Conservation (phyloP, 2,113 vertebrate genomes). For the Takifugu flavidus region DNA sequence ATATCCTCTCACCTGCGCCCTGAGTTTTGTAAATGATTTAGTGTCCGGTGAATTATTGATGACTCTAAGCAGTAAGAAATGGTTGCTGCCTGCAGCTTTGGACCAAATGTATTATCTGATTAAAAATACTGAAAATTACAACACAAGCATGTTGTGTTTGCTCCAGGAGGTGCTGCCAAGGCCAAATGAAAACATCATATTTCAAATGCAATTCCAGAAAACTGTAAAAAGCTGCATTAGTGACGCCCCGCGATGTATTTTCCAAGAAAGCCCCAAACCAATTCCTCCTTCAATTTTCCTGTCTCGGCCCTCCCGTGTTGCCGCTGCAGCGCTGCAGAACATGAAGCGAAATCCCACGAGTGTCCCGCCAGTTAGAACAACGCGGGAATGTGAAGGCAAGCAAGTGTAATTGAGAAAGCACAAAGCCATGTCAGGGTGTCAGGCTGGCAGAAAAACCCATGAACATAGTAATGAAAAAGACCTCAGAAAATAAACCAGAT, state of each 20-base stretch:
- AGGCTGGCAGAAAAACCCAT: slow-evolving; percentile 1
- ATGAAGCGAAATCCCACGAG: slow-evolving; percentile 40
- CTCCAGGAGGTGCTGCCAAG: slow-evolving; percentile 9
- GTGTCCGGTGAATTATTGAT: slow-evolving; percentile 53
- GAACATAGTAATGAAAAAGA: slow-evolving; percentile 18
- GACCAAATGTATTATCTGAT: slow-evolving; percentile 42
- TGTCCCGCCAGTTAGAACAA: slow-evolving; percentile 32
- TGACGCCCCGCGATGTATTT: slow-evolving; percentile 31
- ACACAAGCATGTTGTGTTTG: slow-evolving; percentile 1
- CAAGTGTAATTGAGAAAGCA: slow-evolving; percentile 50
- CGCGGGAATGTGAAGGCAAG: slow-evolving; percentile 21
- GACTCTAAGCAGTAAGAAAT: slow-evolving; percentile 44
- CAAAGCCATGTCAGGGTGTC: slow-evolving; percentile 37
- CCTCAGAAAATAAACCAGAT: slow-evolving; percentile 10
- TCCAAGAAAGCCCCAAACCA: slow-evolving; percentile 36
- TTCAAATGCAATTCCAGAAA: slow-evolving; percentile 33
- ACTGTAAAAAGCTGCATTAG: slow-evolving; percentile 30
- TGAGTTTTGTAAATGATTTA: slow-evolving; percentile 50
- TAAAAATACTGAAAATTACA: slow-evolving; percentile 34
- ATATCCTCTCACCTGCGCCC: slow-evolving; percentile 43
- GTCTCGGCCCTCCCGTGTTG: slow-evolving; percentile 52
- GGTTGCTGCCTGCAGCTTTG: slow-evolving; percentile 36
- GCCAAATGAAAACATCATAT: slow-evolving; percentile 28
- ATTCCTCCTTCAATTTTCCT: slow-evolving; percentile 64
- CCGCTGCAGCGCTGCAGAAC: slow-evolving; percentile 33